Evolutionary conservation across 2,113 vertebrate genomes (phyloP).

Genomic region (Ardeotis arabs): DNA sequence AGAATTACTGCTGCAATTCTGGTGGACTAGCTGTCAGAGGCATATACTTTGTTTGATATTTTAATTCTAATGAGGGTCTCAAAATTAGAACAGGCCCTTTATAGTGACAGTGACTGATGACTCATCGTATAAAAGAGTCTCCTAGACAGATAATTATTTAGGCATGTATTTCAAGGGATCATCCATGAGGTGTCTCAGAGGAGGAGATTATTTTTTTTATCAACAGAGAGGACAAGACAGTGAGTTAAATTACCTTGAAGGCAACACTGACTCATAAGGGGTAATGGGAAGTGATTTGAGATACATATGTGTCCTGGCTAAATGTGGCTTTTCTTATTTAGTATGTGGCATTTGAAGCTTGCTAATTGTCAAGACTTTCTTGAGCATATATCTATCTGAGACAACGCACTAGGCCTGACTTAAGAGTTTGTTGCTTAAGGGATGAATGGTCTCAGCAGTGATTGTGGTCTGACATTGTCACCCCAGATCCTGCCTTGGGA

Average conservation of each 20-base stretch:
- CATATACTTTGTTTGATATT: constrained; percentile 22
- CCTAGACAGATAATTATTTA: constrained; percentile 64
- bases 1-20: background rate
- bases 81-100: constrained; percentile 62
- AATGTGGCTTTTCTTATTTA: background rate
- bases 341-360: background rate
- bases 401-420: background rate
- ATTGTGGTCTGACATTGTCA: background rate
- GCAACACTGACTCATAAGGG: background rate
- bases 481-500: background rate
- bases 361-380: background rate
- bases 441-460: background rate
- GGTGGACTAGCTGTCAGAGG: constrained; percentile 13
- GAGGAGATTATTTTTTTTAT: constrained; percentile 56
- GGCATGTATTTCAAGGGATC: constrained; percentile 59
- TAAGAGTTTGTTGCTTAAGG: background rate
- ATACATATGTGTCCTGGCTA: background rate
- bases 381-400: background rate
- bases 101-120: constrained; percentile 60
- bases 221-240: constrained; percentile 35
- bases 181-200: constrained; percentile 61
- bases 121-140: constrained; percentile 34
- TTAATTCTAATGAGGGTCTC: constrained; percentile 58
- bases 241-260: constrained; percentile 54
- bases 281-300: background rate